phyloP scores from a whole-genome alignment of 2,113 vertebrate species.

The Peromyscus maniculatus region DNA sequence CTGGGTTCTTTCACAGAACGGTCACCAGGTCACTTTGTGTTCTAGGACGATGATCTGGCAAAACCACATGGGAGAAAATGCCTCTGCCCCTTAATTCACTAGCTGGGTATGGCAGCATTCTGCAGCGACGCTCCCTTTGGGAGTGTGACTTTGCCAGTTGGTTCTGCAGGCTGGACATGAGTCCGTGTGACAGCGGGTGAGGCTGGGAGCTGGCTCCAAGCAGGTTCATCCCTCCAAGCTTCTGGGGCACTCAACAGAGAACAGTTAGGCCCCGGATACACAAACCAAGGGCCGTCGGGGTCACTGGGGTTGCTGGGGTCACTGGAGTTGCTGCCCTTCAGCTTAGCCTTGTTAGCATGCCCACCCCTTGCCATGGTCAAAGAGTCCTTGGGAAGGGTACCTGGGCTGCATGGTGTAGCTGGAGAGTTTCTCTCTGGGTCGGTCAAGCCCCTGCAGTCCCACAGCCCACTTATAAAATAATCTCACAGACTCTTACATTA shows the following conservation, averaged over 20 bases:
- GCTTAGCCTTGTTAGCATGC: neutral
- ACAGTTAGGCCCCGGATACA: accelerated
- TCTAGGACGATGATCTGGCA: neutral
- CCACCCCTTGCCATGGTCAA: accelerated
- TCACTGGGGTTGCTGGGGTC: neutral
- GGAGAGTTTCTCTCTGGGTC: too few relatives aligned
- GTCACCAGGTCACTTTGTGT: neutral
- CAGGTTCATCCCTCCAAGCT: neutral
- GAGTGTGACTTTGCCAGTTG: accelerated
- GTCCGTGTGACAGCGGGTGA: neutral
- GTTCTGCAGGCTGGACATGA: neutral
- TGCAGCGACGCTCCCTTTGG: accelerated
- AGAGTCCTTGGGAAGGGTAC: neutral
- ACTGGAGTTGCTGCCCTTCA: neutral
- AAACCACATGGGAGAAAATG: neutral
- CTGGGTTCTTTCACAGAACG: accelerated
- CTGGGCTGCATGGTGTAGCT: neutral
- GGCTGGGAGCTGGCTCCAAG: neutral
- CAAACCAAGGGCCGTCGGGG: accelerated
- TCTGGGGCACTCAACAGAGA: neutral
- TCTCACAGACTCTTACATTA: too few relatives aligned
- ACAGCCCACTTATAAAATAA: too few relatives aligned
- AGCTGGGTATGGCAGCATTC: neutral
- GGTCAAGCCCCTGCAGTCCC: too few relatives aligned
- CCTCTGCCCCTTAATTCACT: neutral